Conservation (phyloP, 1,140 invertebrate species). For the Danaus melanippus region DNA sequence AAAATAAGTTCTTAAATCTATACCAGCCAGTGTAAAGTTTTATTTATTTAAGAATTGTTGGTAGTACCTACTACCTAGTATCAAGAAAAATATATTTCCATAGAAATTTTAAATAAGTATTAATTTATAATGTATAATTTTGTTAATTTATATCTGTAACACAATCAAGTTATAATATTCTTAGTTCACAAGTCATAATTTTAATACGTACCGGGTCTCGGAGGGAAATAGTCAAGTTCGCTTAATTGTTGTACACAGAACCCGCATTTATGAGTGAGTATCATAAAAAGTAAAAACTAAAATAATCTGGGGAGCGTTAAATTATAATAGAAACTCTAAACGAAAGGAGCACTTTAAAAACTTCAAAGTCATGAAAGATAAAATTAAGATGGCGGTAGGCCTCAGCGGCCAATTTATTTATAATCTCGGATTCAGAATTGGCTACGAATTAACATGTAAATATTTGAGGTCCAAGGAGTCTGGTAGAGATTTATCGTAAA, state of each 20-base stretch:
- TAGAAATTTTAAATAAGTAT: no score
- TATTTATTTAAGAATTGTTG: no score
- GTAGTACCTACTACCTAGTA: no score
- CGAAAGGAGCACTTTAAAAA: slow-evolving; percentile 50
- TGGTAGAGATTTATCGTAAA: slow-evolving; percentile 66
- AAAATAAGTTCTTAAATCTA: no score
- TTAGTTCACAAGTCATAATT: background rate
- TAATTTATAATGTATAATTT: no score
- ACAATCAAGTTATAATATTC: no score
- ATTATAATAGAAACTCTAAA: slow-evolving; percentile 42
- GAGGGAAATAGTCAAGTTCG: slow-evolving; percentile 1
- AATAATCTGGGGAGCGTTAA: slow-evolving; percentile 35
- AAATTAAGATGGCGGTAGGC: slow-evolving; percentile 46
- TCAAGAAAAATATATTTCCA: no score
- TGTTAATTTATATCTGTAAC: no score
- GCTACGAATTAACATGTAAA: slow-evolving; percentile 70
- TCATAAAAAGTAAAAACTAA: slow-evolving; percentile 23
- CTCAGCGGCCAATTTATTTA: slow-evolving; percentile 63
- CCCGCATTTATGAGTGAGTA: slow-evolving; percentile 10
- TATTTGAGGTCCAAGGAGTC: slow-evolving; percentile 68
- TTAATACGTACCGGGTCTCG: background rate
- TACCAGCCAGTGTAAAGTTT: no score
- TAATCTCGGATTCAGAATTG: slow-evolving; percentile 65
- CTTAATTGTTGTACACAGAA: slow-evolving; percentile 1
- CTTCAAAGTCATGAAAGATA: slow-evolving; percentile 60